phyloP scores from a whole-genome alignment of 2,888 invertebrate genomes.

The Machimus atricapillus region DNA sequence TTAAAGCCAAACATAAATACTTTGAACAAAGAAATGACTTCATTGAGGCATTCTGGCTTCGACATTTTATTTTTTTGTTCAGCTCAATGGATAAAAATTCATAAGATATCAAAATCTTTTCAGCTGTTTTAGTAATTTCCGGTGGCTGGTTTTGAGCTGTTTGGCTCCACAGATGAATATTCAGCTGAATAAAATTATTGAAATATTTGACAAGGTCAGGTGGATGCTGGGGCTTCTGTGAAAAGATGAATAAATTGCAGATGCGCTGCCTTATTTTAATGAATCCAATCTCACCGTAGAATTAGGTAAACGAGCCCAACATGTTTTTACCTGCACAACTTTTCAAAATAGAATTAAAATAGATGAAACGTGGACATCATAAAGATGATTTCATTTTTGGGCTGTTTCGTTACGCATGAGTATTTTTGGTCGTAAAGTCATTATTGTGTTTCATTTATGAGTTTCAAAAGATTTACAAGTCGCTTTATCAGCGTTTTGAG shows the following conservation, averaged over 20 bases:
- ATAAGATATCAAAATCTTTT: not conserved
- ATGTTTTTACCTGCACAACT: not conserved
- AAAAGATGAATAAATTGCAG: not conserved
- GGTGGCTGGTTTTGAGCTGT: not conserved
- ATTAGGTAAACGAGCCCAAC: not conserved
- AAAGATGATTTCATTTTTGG: not conserved
- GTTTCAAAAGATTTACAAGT: not conserved
- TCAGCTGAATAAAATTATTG: conserved; percentile 14
- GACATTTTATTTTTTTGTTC: not conserved
- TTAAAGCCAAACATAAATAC: not conserved
- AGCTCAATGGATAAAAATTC: not conserved
- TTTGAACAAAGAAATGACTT: not conserved
- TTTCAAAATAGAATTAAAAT: not conserved
- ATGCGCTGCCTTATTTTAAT: not conserved
- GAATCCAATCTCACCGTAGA: not conserved
- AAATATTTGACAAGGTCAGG: conserved; percentile 23
- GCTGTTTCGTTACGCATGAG: not conserved
- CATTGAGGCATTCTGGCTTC: not conserved
- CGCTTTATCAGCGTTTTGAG: not conserved
- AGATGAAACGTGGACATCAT: not conserved
- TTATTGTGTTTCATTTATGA: not conserved
- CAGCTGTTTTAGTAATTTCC: not conserved
- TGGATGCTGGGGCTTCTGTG: not conserved
- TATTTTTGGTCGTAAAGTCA: not conserved
- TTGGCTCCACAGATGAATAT: not conserved